These are phyloP conservation scores for Leptobrachium leishanense DNA, from an alignment of 2,113 vertebrate genomes.

Conservation along the genomic window DNA sequence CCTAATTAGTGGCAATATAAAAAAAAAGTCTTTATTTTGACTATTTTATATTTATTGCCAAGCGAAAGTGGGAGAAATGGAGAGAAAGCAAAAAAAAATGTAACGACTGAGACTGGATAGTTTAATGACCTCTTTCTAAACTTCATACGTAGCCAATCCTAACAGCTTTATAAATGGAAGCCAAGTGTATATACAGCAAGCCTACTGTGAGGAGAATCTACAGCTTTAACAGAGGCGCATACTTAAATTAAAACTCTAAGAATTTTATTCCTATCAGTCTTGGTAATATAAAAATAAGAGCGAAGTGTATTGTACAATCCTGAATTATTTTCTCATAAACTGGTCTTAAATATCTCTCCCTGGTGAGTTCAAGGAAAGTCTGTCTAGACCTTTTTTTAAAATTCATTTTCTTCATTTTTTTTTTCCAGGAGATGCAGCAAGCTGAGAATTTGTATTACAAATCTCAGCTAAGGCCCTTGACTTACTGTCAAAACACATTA, in stretches of 20 bases:
- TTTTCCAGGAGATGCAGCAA: constrained; percentile 67
- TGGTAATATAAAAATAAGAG: constrained; percentile 46
- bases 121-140: constrained; percentile 49
- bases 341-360: constrained; percentile 68
- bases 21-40: constrained; percentile 30
- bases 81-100: constrained; percentile 31
- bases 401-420: constrained; percentile 57
- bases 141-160: constrained; percentile 52
- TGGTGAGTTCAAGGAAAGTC: constrained; percentile 65
- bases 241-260: constrained; percentile 61
- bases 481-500: constrained; percentile 62
- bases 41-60: constrained; percentile 33
- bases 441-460: constrained; percentile 68
- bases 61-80: neutral
- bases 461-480: constrained; percentile 64
- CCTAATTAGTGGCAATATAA: constrained; percentile 28
- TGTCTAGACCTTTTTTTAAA: constrained; percentile 72
- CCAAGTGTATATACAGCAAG: constrained; percentile 63
- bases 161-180: constrained; percentile 57
- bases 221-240: constrained; percentile 61
- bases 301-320: constrained; percentile 65
- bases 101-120: constrained; percentile 35
- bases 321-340: constrained; percentile 73
- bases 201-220: constrained; percentile 55
- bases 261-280: constrained; percentile 58